Conservation (phyloP, 2,797 vertebrate genomes). For the Knipowitschia caucasica region DNA sequence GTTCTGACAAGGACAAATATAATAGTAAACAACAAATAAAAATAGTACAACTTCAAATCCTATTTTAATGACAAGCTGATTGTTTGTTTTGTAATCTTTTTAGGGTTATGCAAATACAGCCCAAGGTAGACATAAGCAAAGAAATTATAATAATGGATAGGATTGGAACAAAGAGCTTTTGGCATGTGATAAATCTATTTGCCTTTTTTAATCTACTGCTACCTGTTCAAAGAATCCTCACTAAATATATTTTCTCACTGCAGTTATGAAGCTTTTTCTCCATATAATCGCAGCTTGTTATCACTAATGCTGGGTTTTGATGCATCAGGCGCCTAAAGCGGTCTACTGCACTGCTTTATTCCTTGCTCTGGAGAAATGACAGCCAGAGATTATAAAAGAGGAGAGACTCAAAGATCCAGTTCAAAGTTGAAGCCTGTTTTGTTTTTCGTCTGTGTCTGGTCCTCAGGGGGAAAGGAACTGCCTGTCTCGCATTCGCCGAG, state of each 20-base stretch:
- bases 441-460: constrained; percentile 24
- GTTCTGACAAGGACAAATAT: too few species aligned
- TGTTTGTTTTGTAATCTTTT: too few species aligned
- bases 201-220: too few species aligned
- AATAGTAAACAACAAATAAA: too few species aligned
- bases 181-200: too few species aligned
- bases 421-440: constrained; percentile 45
- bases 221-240: not conserved
- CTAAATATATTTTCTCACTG: constrained; percentile 7
- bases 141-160: too few species aligned
- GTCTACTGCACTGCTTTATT: constrained; percentile 28
- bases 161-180: too few species aligned
- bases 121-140: too few species aligned
- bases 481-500: constrained; percentile 34
- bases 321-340: constrained; percentile 30
- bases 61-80: too few species aligned
- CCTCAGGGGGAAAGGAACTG: constrained; percentile 18
- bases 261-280: constrained; percentile 22
- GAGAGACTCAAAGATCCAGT: constrained; percentile 12
- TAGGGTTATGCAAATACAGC: too few species aligned
- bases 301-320: constrained; percentile 44
- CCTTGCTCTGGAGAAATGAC: constrained; percentile 31
- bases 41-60: too few species aligned
- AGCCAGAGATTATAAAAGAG: constrained; percentile 9
- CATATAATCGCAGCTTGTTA: constrained; percentile 47